These are phyloP conservation scores for Torymus aiolomorphi DNA, from an alignment of 2,888 invertebrate genomes.

Conservation along the genomic window DNA sequence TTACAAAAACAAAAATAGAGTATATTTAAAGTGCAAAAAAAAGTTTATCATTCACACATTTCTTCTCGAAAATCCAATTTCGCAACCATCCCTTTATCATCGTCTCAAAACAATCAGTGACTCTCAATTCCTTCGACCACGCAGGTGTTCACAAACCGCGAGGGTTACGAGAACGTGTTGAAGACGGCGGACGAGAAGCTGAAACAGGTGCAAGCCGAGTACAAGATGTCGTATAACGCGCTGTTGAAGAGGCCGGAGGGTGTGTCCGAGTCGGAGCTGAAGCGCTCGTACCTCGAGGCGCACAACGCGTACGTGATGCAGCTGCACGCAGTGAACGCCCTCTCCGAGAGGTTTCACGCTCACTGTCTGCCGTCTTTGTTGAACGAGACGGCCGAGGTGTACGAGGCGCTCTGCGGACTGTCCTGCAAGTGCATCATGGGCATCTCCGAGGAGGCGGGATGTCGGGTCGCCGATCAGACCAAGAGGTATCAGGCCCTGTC, in stretches of 20 bases:
- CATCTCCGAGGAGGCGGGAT: constrained; percentile 90
- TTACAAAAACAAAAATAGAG: no score
- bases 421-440: constrained; percentile 78
- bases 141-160: constrained; percentile 88
- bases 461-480: constrained; percentile 90
- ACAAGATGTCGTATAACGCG: constrained; percentile 88
- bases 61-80: background rate
- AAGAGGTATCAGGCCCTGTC: constrained; percentile 89
- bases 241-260: constrained; percentile 83
- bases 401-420: constrained; percentile 87
- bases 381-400: constrained; percentile 95
- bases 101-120: no score
- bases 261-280: constrained; percentile 79
- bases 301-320: constrained; percentile 97
- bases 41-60: no score
- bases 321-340: constrained; percentile 93
- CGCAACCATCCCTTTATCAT: no score
- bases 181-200: constrained; percentile 89
- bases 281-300: constrained; percentile 87
- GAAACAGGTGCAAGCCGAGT: constrained; percentile 89
- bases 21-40: no score
- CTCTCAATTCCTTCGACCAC: background rate
- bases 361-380: constrained; percentile 90
- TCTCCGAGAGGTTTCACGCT: constrained; percentile 91
- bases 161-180: constrained; percentile 91